Conservation (phyloP, 2,797 vertebrate genomes). For the Buphagus erythrorhynchus region DNA sequence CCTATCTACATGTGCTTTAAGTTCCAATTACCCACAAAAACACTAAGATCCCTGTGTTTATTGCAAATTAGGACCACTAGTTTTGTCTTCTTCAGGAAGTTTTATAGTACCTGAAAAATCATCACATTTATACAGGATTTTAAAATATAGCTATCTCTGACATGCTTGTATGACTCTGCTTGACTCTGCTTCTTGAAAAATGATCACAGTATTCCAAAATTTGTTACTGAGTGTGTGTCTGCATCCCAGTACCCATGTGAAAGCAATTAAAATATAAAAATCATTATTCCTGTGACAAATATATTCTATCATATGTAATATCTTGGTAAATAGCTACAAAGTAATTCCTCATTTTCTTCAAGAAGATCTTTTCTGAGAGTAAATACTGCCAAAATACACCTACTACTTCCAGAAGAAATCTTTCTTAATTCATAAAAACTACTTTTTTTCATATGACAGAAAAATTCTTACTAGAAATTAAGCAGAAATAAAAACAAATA, state of each 20-base stretch:
- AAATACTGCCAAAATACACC: background rate
- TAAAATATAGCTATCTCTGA: background rate
- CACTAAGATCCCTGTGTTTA: background rate
- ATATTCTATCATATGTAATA: background rate
- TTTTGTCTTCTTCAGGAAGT: background rate
- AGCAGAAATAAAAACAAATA: background rate
- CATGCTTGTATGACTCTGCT: fast-evolving
- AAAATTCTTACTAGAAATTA: background rate
- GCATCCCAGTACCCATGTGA: background rate
- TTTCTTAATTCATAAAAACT: background rate
- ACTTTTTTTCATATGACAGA: background rate
- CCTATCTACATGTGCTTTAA: background rate
- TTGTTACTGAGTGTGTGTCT: background rate
- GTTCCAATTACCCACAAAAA: background rate
- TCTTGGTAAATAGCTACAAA: background rate
- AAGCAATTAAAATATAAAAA: background rate
- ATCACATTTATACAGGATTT: background rate
- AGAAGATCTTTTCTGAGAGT: background rate
- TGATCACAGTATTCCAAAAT: background rate
- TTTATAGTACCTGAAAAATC: background rate
- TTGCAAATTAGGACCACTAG: background rate
- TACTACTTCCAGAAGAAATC: background rate
- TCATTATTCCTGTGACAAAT: background rate
- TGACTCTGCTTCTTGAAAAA: background rate
- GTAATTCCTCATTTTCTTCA: background rate